A percentile compares a stretch with the other conserved stretches of the same genome.
Conservation (phyloP, 1,140 invertebrate genomes). For the Bombus affinis region DNA sequence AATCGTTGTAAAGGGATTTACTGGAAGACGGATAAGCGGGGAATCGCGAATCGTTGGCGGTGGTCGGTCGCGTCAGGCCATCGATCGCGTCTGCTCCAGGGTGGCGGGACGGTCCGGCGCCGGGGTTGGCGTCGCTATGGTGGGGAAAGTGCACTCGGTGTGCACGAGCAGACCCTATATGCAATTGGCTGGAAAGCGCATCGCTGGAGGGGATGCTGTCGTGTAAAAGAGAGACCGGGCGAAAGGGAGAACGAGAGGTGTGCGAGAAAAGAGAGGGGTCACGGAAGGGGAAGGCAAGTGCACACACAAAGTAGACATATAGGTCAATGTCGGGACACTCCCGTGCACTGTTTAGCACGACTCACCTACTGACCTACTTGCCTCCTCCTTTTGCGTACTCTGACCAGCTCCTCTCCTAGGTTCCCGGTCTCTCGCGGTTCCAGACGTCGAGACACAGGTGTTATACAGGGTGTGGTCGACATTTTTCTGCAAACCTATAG, state of each 20-base stretch:
- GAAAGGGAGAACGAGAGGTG: slow-evolving; percentile 30
- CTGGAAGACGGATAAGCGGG: background rate
- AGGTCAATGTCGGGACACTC: slow-evolving; percentile 74
- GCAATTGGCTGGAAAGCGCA: slow-evolving; percentile 69
- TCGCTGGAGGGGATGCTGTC: slow-evolving; percentile 56
- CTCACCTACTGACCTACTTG: slow-evolving; percentile 73
- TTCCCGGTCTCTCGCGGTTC: slow-evolving; percentile 13
- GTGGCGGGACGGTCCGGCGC: slow-evolving; percentile 55
- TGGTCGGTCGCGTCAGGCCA: slow-evolving; percentile 47
- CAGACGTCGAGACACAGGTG: slow-evolving; percentile 30
- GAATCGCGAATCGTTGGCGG: background rate
- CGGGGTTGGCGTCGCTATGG: slow-evolving; percentile 56
- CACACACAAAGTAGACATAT: slow-evolving; percentile 70
- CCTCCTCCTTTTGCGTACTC: slow-evolving; percentile 65
- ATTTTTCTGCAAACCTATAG: background rate
- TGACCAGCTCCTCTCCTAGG: slow-evolving; percentile 53
- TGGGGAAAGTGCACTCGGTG: slow-evolving; percentile 63
- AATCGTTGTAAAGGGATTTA: background rate
- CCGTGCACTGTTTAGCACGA: slow-evolving; percentile 70
- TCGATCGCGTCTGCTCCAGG: slow-evolving; percentile 57
- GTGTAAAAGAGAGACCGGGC: slow-evolving; percentile 55
- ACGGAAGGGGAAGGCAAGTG: slow-evolving; percentile 50
- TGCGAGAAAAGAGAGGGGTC: slow-evolving; percentile 42
- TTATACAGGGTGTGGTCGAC: background rate
- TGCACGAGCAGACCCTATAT: slow-evolving; percentile 62